Evolutionary conservation across 2,113 vertebrate genomes (phyloP).

Genomic region (Tupaia chinensis): DNA sequence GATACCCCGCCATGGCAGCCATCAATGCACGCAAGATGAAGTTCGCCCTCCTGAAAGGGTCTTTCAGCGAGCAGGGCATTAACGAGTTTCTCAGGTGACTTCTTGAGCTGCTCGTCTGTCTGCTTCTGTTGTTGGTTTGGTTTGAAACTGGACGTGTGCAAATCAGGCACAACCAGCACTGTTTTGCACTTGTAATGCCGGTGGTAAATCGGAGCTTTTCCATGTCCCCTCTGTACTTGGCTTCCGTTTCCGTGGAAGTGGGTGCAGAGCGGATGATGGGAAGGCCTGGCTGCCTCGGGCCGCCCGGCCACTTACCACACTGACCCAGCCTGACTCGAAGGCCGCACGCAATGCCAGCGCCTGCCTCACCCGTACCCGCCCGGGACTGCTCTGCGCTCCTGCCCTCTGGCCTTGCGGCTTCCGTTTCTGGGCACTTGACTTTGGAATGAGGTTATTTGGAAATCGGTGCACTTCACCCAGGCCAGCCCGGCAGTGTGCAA

Average conservation of each 20-base stretch:
- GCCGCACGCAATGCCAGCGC: no score
- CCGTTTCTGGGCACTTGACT: not conserved
- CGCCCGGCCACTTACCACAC: not conserved
- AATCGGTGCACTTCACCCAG: not conserved
- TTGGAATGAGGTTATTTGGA: not conserved
- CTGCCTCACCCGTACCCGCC: not conserved
- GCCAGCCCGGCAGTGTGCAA: not conserved
- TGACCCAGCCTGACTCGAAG: no score
- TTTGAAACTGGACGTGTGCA: not conserved
- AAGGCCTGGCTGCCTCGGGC: rapidly evolving
- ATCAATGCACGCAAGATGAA: constrained; percentile 98
- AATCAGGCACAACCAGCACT: not conserved
- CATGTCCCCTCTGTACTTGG: not conserved
- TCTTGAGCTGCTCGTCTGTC: not conserved
- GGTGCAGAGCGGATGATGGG: rapidly evolving
- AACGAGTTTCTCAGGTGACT: constrained; percentile 91
- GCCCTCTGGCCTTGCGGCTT: constrained; percentile 65
- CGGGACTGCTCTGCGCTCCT: not conserved
- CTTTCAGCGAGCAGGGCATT: constrained; percentile 95
- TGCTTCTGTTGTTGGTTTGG: not conserved
- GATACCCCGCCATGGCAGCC: constrained; percentile 98
- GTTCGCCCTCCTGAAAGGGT: constrained; percentile 95
- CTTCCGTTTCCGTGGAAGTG: not conserved
- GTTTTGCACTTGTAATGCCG: not conserved
- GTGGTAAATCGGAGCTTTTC: not conserved